Evolutionary conservation across 2,888 invertebrate species (phyloP).

Genomic region (Leucania comma): DNA sequence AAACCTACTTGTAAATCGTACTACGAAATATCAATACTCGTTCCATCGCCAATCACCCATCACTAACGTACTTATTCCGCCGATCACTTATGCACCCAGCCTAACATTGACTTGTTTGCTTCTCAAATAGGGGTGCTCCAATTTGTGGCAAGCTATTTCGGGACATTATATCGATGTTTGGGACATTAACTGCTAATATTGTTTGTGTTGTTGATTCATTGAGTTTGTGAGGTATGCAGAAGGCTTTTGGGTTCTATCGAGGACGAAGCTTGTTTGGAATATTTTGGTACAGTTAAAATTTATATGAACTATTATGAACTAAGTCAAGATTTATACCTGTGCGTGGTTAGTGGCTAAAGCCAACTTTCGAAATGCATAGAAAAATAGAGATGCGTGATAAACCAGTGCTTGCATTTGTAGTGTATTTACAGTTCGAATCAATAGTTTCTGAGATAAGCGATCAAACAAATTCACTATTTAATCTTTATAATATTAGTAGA

Average conservation of each 20-base stretch:
- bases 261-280: neutral
- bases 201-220: slow-evolving; percentile 61
- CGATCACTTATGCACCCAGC: slow-evolving; percentile 59
- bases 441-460: no score
- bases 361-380: no score
- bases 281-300: neutral
- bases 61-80: slow-evolving; percentile 48
- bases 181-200: slow-evolving; percentile 57
- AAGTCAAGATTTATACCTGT: no score
- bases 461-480: no score
- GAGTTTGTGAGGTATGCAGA: slow-evolving; percentile 15
- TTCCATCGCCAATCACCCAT: slow-evolving; percentile 47
- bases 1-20: neutral
- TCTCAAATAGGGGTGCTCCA: slow-evolving; percentile 82
- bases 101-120: slow-evolving; percentile 69
- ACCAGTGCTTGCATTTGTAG: no score
- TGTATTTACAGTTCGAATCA: no score
- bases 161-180: slow-evolving; percentile 69
- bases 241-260: neutral
- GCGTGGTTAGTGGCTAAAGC: no score
- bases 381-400: no score
- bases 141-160: slow-evolving; percentile 77
- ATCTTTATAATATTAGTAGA: no score
- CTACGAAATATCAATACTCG: slow-evolving; percentile 19
- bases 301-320: no score